Evolutionary conservation across 2,113 vertebrate species (phyloP), one percentile per base, ranked within the genome.

Genomic region (Lichenostomus cassidix): DNA sequence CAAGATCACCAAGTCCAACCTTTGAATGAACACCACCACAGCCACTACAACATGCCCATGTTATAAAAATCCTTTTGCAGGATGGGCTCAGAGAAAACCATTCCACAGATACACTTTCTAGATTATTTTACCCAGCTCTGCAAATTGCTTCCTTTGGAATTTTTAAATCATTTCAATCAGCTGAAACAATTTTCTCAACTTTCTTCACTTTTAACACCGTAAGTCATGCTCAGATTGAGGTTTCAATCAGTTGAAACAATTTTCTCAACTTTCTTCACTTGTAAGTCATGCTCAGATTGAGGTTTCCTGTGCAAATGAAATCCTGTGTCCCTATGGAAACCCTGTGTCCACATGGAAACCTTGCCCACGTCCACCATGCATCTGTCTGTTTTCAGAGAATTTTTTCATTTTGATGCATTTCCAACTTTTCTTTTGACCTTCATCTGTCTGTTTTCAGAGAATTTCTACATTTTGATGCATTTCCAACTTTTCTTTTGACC

Each of bases 201-300:
- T 8, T 31, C 8, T 77, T 55, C 35, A 11, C 39, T 28, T 73
- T 13, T 44, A 53, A 13, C 11, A 63, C 44, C 0, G 0, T 15
- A 59, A 67, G 0, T 50, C 31, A 59, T 28, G n/a, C 25, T 59
- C 46, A 41, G 23, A 19, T 39, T 52, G 28, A 19, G 8, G 9
- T 71, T 80, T 83, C 9, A 33, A 64, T 71, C 9, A 25, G 10
- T 15, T 44, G 19, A 76, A 60, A 71, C 12, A 1, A 60, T 50
- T 55, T 77, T 49, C 25, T 87, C 23, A 44, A 2, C 17, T 63
- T 8, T 31, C 8, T 77, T 55, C 41, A 11, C 39, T 28, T 73
- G 0, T 14, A 59, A 67, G 0, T 50, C 31, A 59, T 28, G n/a
- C 25, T 59, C 46, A 41, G 23, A 19, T 39, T 56, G 24, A 19